These are phyloP conservation scores for Acronicta psi DNA, from an alignment of 2,888 invertebrate species.

Conservation along the genomic window DNA sequence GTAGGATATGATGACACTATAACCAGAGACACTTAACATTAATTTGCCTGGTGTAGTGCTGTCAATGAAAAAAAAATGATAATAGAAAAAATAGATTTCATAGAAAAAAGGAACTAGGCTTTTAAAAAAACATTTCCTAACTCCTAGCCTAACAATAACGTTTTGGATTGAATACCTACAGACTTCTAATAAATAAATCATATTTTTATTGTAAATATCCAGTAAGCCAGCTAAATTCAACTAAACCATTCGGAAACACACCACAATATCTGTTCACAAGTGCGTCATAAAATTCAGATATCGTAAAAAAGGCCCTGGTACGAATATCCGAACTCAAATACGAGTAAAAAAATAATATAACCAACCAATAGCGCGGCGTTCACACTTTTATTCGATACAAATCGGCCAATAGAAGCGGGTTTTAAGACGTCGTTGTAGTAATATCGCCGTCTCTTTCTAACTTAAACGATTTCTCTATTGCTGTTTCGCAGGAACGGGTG, in stretches of 20 bases:
- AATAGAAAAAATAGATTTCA: too few species aligned
- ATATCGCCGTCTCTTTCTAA: conserved; percentile 70
- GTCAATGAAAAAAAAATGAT: too few species aligned
- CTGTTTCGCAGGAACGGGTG: conserved; percentile 44
- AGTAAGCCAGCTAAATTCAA: conserved; percentile 33
- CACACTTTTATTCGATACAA: conserved; percentile 69
- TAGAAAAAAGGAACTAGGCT: too few species aligned
- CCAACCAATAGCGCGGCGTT: conserved; percentile 62
- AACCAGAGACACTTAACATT: too few species aligned
- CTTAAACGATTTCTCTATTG: conserved; percentile 49
- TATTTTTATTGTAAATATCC: conserved; percentile 29
- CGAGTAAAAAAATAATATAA: conserved; percentile 52
- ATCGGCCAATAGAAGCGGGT: conserved; percentile 67
- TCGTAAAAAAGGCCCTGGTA: conserved; percentile 58
- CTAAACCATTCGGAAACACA: conserved; percentile 56
- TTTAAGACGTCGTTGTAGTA: conserved; percentile 70
- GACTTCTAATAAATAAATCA: conserved; percentile 30
- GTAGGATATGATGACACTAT: too few species aligned
- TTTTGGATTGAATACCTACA: too few species aligned
- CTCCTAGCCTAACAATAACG: too few species aligned
- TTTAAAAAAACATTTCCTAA: too few species aligned
- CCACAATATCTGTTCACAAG: conserved; percentile 61
- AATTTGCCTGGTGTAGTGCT: too few species aligned
- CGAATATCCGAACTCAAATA: conserved; percentile 46
- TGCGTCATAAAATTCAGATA: conserved; percentile 62